A percentile compares a stretch with the other conserved stretches of the same genome.
phyloP scores from a whole-genome alignment of 2,797 vertebrate species.

The Picus viridis region DNA sequence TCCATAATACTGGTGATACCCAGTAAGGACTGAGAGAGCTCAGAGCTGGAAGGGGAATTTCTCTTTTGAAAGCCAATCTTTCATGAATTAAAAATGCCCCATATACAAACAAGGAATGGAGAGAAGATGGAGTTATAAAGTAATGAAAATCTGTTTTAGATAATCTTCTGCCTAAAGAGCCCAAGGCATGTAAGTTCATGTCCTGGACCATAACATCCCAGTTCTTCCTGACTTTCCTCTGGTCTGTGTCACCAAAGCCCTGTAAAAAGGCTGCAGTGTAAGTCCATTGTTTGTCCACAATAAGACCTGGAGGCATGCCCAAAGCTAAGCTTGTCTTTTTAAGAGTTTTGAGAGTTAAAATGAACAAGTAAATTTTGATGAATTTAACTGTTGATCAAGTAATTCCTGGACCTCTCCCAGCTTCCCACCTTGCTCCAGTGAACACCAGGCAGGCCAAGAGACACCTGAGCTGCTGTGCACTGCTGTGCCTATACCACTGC shows the following conservation, averaged over 20 bases:
- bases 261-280: rapidly evolving
- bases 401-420: neutral
- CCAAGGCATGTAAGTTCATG: neutral
- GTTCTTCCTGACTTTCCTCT: neutral
- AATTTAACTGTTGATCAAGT: neutral
- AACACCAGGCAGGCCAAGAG: neutral
- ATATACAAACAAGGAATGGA: neutral
- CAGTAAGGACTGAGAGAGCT: neutral
- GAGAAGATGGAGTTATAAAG: neutral
- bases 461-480: neutral
- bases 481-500: neutral
- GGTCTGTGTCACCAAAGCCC: neutral
- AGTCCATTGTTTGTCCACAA: neutral
- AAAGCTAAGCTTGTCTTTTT: neutral
- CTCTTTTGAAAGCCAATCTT: neutral
- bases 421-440: neutral
- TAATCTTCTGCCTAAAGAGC: neutral
- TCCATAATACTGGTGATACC: neutral
- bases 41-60: neutral
- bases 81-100: neutral
- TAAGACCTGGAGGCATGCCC: neutral
- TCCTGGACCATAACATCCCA: neutral
- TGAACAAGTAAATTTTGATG: neutral
- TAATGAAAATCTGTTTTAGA: neutral
- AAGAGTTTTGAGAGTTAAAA: neutral